Conservation (phyloP, 2,113 vertebrate genomes). For the Falco punctatus region DNA sequence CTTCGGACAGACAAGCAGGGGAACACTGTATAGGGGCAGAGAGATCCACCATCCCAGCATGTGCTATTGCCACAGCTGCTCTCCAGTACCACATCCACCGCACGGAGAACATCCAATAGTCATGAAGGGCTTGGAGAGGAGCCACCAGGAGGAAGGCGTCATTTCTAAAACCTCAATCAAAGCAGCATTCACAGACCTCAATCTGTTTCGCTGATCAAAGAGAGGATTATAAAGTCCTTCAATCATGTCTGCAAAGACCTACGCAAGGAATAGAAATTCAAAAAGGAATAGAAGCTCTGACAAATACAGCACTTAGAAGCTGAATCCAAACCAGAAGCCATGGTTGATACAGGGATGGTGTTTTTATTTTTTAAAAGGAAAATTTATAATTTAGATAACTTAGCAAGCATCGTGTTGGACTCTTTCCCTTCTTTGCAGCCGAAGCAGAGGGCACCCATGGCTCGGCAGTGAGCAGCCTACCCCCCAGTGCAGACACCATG, state of each 20-base stretch:
- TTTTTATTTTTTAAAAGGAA: neutral
- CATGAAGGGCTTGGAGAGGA: neutral
- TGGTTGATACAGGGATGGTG: neutral
- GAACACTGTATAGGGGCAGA: neutral
- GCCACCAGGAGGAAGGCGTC: neutral
- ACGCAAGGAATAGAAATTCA: neutral
- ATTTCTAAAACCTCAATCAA: neutral
- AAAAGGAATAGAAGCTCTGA: neutral
- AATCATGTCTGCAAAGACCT: neutral
- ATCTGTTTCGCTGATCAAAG: neutral
- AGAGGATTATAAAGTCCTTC: neutral
- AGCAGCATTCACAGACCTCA: neutral
- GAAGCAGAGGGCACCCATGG: neutral
- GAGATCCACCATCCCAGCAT: accelerated
- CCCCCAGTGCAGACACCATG: accelerated
- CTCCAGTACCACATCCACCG: neutral
- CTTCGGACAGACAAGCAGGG: accelerated
- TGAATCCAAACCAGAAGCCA: neutral
- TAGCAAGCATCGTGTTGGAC: neutral
- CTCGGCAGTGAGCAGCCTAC: neutral
- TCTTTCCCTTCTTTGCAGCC: neutral
- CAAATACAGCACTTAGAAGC: neutral
- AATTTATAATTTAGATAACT: neutral
- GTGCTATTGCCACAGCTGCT: accelerated
- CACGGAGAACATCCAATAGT: accelerated